Evolutionary conservation across 2,888 invertebrate species (phyloP), one percentile per base, ranked within the genome.

Genomic region (Gryllus longicercus): DNA sequence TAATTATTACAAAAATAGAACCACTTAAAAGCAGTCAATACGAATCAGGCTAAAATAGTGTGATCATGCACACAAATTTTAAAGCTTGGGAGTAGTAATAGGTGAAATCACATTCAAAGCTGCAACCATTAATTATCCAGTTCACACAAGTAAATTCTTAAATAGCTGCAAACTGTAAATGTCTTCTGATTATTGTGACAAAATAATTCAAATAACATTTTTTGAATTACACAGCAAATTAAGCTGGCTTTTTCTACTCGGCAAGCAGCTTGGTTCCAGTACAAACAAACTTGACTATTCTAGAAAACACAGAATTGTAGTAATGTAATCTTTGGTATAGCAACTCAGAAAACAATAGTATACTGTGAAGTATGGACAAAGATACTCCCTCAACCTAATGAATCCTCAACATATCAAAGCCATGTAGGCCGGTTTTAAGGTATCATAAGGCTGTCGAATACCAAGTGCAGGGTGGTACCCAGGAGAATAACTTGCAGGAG

Each of bases 391-490:
- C 63, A 63, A 16, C 3, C 14, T 16, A 63, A 63, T 3, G 18
- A 0, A 18, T 63, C 18, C 18, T 63, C 63, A 63, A 3, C 4
- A 4, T 78, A 80, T 82, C 82, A 82, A 63, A 82, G 91, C 93
- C 93, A 93, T 80, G 93, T 89, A 81, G 92, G 92, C 84, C 91
- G 86, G 83, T 91, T 92, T 92, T 84, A 93, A 91, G 79, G 91
- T 86, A 85, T 93, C 93, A 84, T 92, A 93, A n/a, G 92, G 92
- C 86, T 93, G 93, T 74, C 93, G 89, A 85, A 92, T 93, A 82
- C 92, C 91, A 80, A 93, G 88, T 38, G 90, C 86, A 49, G 88
- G 91, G 85, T 82, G 88, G 83, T 93, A 93, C 1, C 92, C 91
- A 0, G 92, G 90, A 25, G 93, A 92, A 74, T 85, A 85, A 50